phyloP scores from a whole-genome alignment of 92 coral and sea anemone species.

The Siderastrea radians region DNA sequence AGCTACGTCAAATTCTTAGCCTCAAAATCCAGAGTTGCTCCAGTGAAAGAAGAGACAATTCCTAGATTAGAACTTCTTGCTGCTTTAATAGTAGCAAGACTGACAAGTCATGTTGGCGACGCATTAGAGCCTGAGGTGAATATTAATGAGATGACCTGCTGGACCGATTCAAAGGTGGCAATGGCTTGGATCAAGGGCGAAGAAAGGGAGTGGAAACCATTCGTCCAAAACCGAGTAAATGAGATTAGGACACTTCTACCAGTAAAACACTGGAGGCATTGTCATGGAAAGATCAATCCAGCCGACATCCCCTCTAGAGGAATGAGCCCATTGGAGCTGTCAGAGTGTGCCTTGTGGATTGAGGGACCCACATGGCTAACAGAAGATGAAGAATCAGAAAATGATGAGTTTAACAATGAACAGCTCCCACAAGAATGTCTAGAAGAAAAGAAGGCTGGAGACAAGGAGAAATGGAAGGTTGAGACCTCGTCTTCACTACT shows the following conservation, averaged over 20 bases:
- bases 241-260: not conserved
- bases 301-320: slow-evolving; percentile 78
- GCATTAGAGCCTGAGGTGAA: slow-evolving; percentile 19
- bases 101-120: slow-evolving; percentile 14
- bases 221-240: slow-evolving; percentile 67
- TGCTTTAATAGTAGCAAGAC: slow-evolving; percentile 21
- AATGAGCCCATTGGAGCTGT: slow-evolving; percentile 36
- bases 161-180: slow-evolving; percentile 72
- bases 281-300: slow-evolving; percentile 41
- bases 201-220: slow-evolving; percentile 64
- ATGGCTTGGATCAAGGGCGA: slow-evolving; percentile 69
- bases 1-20: slow-evolving; percentile 34
- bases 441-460: slow-evolving; percentile 46
- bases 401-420: slow-evolving; percentile 25
- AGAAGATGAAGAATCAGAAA: slow-evolving; percentile 24
- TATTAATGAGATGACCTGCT: slow-evolving; percentile 43
- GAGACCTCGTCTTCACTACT: slow-evolving; percentile 32
- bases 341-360: slow-evolving; percentile 58
- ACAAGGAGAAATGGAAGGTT: slow-evolving; percentile 21
- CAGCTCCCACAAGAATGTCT: slow-evolving; percentile 38
- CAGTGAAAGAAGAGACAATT: slow-evolving; percentile 21
- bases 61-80: slow-evolving; percentile 39
- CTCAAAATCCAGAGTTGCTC: slow-evolving; percentile 44
- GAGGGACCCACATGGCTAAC: slow-evolving; percentile 64
- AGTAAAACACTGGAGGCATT: too few relatives aligned